Conservation (phyloP, 2,888 invertebrate species). For the Arctia plantaginis region DNA sequence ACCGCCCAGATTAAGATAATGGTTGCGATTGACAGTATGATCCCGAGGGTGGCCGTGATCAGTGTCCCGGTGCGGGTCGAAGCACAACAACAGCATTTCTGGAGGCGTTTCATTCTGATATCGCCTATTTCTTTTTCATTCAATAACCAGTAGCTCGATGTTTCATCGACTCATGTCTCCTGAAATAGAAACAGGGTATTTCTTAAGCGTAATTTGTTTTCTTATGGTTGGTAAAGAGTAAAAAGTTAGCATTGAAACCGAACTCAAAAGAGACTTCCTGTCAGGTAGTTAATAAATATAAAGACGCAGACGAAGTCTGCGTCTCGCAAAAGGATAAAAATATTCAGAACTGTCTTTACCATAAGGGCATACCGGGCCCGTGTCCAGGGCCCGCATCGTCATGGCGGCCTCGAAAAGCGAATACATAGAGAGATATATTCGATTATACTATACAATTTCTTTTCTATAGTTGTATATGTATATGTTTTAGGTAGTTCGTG, state of each 20-base stretch:
- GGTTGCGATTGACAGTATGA: slow-evolving; percentile 90
- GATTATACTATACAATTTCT: too few species aligned
- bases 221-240: not conserved
- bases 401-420: too few species aligned
- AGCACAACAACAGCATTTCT: slow-evolving; percentile 90
- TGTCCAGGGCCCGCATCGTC: too few species aligned
- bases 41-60: slow-evolving; percentile 90
- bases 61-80: slow-evolving; percentile 91
- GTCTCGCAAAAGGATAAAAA: too few species aligned
- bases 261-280: too few species aligned
- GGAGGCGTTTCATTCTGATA: slow-evolving; percentile 83
- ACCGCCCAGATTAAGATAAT: slow-evolving; percentile 89
- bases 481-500: too few species aligned
- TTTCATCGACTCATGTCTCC: slow-evolving; percentile 62
- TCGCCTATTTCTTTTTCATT: slow-evolving; percentile 21
- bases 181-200: slow-evolving; percentile 46
- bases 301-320: too few species aligned
- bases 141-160: slow-evolving; percentile 12
- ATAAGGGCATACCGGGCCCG: too few species aligned
- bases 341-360: too few species aligned
- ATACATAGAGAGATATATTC: too few species aligned
- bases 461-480: too few species aligned
- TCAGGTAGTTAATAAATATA: too few species aligned
- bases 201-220: not conserved
- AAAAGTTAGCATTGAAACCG: not conserved